Evolutionary conservation across 2,888 invertebrate genomes (phyloP), one percentile per base, ranked within the genome.

Genomic region (Brachyopa scutellaris): DNA sequence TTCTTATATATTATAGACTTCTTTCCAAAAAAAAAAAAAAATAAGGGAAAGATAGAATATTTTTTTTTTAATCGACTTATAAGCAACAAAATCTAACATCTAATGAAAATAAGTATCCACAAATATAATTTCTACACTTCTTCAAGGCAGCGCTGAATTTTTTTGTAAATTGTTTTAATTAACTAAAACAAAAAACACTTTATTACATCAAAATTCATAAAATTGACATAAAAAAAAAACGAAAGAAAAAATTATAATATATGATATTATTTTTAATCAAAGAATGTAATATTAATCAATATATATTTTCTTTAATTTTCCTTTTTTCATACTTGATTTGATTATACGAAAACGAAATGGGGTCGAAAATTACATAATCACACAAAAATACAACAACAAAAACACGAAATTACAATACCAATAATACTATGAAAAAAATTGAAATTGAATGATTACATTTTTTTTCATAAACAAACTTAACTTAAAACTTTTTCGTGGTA

Each of bases 261-360:
- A 69, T 55, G 26, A 57, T 29, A 62, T 84, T 79, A 49, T 79
- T 84, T 84, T 51, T 21, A 73, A 36, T 29, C n/a, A 29, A 55
- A 1, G n/a, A 57, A 29, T 74, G 64, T n/a, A 77, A 72, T 77
- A 88, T 87, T 87, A 89, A 88, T 89, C 88, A 88, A 89, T 88
- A 88, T 88, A 84, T 84, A 86, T 87, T 85, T 87, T 87, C 87
- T 88, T 88, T 88, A 85, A 88, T 87, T 87, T 89, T 87, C 88
- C 88, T 88, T 89, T 82, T 89, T 89, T 88, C 88, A 89, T 88
- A 88, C 87, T 85, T 88, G 88, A 87, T 89, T 89, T 89, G 83
- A 86, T 88, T 89, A 87, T 88, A 89, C 88, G 87, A 88, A 86
- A 86, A 88, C 87, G 85, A 86, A 85, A 82, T 82, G 82, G 70